Base-by-base conservation (phyloP, 2,888 invertebrate genomes). In the Watsonalla binaria region DNA sequence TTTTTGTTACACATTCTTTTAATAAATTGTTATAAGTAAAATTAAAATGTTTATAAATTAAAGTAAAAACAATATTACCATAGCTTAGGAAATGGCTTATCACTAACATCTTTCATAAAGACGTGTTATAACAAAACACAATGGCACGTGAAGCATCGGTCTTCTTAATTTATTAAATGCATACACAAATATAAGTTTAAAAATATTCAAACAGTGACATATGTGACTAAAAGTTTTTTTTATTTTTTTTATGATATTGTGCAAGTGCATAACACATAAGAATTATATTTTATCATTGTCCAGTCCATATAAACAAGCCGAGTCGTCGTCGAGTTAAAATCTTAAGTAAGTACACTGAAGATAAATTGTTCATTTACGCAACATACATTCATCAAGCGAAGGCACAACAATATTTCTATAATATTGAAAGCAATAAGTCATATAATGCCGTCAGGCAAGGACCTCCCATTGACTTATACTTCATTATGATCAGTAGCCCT, bases 71-170 rank as follows among this genome's bases (percentile, higher is more conserved):
- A 62, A 66, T 56, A 62, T 59, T 65, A 66, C 59, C 57, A 61
- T 70, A 66, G 53, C 54, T 63, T 59, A 65, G 63, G 58, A 58
- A 60, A 59, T 60, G 62, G 57, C 72, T 72, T 76, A 75, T 54
- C 47, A 56, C 66, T 76, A 77, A 57, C 56, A 67, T 65, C 70
- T 62, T 63, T 60, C 50, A 53, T 60, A 56, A 46, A 68, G 72
- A 71, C 63, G 55, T 54, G 58, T 61, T 54, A 62, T 59, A 62
- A 62, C 56, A 63, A 70, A 70, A 74, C 70, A 74, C 74, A 82
- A 89, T 90, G 89, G 89, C 90, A 89, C 88, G 70, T 78, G 80
- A 83, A 86, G 81, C 81, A 79, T 82, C 86, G 87, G 87, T 83
- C 72, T 54, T 70, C 66, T 71, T 76, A 79, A 76, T 74, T 77